Base-by-base conservation (phyloP, 2,113 vertebrate species). In the Calidris pugnax region DNA sequence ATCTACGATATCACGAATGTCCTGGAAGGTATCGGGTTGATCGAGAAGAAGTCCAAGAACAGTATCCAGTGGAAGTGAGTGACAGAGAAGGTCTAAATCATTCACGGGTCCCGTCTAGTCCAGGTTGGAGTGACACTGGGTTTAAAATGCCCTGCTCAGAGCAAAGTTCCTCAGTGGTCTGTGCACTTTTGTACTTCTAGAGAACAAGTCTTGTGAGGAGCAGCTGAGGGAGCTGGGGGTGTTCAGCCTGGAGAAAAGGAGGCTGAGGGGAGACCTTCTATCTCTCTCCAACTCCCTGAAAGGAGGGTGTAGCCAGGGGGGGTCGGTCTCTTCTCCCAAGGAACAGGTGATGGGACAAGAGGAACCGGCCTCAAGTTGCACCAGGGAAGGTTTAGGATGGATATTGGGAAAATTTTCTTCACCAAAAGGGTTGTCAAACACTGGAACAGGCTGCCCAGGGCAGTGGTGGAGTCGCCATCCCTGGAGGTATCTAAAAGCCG, bases 51-150 rank as follows among this genome's bases (percentile, higher is more conserved):
- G 91, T 99, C 99, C 66, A 99, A 99, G 97, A 99, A 99, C 98
- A 99, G 99, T 89, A 99, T 99, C 95, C 99, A 99, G 86, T 99
- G 99, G 99, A 99, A 99, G 99, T 99, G 98, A 99, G 99, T 98
- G 59, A 27, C 23, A 26, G 48, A 78, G 45, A 35, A 48, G 20
- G 16, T 87, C 48, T 84, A 27, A 88, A 33, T 59, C 0, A 0
- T 71, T 74, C 68, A 30, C 53, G 24, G 77, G 57, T 53, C 57
- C 63, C 30, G 37, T 56, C 78, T 23, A 83, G 48, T 17, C 41
- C 71, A 48, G 67, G 67, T 50, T 33, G 39, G 13, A 72, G 30
- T 67, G 83, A 26, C 24, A 11, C 27, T 20, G 48, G 24, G 39
- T 26, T 63, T 64, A 47, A 79, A 93, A 69, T 16, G 32, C 45